phyloP scores from a whole-genome alignment of 2,797 vertebrate species.

The Lindbergichthys nudifrons region DNA sequence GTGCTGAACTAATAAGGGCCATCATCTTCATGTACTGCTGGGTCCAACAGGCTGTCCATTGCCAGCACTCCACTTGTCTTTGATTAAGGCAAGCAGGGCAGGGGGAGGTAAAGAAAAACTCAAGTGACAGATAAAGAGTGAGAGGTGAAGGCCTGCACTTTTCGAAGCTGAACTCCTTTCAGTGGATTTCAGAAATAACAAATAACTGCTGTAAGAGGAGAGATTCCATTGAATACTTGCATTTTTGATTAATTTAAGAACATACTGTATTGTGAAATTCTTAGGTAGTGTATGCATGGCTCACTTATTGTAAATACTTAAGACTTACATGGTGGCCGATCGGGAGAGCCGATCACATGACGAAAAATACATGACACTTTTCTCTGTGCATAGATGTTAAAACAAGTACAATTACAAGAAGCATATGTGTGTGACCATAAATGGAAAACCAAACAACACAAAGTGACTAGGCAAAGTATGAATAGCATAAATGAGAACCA shows the following conservation, averaged over 20 bases:
- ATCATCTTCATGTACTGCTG: conserved; percentile 15
- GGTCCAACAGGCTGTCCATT: conserved; percentile 32
- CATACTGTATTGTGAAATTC: background rate
- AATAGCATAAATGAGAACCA: background rate
- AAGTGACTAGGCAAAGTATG: background rate
- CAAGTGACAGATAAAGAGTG: conserved; percentile 23
- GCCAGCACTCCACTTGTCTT: conserved; percentile 19
- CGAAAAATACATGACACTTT: no score
- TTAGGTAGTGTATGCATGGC: no score
- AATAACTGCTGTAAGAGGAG: background rate
- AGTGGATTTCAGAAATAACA: background rate
- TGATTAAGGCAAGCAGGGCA: conserved; percentile 22
- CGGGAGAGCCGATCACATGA: no score
- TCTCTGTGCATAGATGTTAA: no score
- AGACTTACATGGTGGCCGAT: no score
- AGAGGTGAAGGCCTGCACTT: conserved; percentile 25
- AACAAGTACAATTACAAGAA: background rate
- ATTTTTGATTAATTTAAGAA: background rate
- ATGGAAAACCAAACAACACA: background rate
- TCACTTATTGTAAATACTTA: no score
- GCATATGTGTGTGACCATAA: background rate
- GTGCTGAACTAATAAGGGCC: conserved; percentile 28
- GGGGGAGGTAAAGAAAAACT: background rate
- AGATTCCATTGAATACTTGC: background rate
- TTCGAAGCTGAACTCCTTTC: conserved; percentile 9